phyloP scores from a whole-genome alignment of 2,113 vertebrate genomes.

The Xiphias gladius region DNA sequence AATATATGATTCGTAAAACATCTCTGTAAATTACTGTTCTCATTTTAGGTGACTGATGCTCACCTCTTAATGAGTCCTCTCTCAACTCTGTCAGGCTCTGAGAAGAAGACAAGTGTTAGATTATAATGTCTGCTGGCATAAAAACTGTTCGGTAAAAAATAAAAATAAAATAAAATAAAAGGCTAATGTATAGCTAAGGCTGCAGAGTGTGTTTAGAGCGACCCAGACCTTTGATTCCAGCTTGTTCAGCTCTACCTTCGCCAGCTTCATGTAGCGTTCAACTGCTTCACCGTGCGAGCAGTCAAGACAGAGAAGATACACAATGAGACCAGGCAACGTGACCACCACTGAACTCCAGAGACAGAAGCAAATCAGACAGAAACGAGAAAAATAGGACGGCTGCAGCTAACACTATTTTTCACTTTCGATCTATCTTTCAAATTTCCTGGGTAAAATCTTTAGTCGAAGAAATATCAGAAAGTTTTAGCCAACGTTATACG shows the following conservation, averaged over 20 bases:
- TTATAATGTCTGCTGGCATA: neutral
- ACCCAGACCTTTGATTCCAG: constrained; percentile 61
- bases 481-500: too few species aligned
- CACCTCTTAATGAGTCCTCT: constrained; percentile 52
- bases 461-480: too few species aligned
- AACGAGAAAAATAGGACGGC: neutral
- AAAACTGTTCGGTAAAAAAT: neutral
- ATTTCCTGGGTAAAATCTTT: neutral
- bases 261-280: constrained; percentile 6
- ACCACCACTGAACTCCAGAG: neutral
- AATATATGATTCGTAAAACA: neutral
- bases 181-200: too few species aligned
- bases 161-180: too few species aligned
- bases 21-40: neutral
- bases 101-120: constrained; percentile 10
- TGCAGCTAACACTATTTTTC: too few species aligned
- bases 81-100: constrained; percentile 49
- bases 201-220: neutral
- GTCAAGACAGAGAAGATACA: neutral
- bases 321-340: neutral
- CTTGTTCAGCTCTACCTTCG: constrained; percentile 14
- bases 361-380: neutral
- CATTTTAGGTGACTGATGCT: neutral
- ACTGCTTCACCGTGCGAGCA: constrained; percentile 47
- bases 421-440: neutral